A percentile compares a stretch with the other conserved stretches of the same genome.
Evolutionary conservation across 2,888 invertebrate species (phyloP).

Genomic region (Synergus gifuensis): DNA sequence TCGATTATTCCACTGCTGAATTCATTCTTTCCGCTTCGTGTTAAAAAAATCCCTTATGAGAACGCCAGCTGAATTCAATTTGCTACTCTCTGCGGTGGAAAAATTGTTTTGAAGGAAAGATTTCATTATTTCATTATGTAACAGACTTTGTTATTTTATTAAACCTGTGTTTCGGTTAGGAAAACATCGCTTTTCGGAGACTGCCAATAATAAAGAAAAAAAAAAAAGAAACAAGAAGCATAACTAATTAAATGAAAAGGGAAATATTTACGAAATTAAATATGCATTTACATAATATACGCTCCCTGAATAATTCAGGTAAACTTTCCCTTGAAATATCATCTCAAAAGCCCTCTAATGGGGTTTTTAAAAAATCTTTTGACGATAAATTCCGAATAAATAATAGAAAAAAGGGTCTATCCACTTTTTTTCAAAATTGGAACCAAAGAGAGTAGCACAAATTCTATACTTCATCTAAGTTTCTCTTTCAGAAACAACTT

Average conservation of each 20-base stretch:
- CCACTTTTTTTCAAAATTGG: too few species aligned
- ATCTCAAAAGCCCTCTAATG: not conserved
- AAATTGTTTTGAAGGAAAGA: conserved; percentile 13
- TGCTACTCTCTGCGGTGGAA: conserved; percentile 31
- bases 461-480: conserved; percentile 2
- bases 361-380: too few species aligned
- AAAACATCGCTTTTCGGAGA: not conserved
- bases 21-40: conserved; percentile 29
- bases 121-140: conserved; percentile 11
- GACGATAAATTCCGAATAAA: too few species aligned
- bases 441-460: conserved; percentile 1
- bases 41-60: conserved; percentile 29
- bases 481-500: not conserved
- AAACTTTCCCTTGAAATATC: not conserved
- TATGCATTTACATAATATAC: not conserved
- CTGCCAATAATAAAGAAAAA: not conserved
- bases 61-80: conserved; percentile 35
- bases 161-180: not conserved
- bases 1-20: conserved; percentile 38
- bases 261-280: not conserved
- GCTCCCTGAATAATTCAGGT: not conserved
- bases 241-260: not conserved
- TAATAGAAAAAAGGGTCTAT: too few species aligned
- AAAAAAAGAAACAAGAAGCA: not conserved
- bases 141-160: not conserved